Base-by-base conservation (phyloP, 2,797 vertebrate genomes). In the Xiphophorus birchmanni region DNA sequence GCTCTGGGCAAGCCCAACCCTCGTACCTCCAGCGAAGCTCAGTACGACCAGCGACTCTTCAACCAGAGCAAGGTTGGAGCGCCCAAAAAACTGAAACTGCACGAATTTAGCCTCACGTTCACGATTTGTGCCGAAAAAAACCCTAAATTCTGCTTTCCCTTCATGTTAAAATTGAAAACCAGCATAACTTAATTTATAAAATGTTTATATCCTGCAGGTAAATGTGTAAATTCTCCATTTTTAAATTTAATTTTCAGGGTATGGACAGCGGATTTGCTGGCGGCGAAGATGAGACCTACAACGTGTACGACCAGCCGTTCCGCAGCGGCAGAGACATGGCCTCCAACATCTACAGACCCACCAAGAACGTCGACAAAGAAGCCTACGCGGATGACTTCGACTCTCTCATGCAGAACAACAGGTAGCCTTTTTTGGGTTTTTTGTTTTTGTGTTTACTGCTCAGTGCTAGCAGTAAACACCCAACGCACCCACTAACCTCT, bases 211-310 rank as follows among this genome's bases (percentile, higher is more conserved):
- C 47, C 13, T 5, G 47, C 47, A 48, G 47, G 47, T 17, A 17
- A 48, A 17, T 17, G 1, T 48, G 47, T 17, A 17, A 17, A 48
- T 48, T 48, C 5, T 15, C 47, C 47, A 17, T 48, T 17, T 48
- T 17, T 5, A 5, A 48, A 48, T 48, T 4, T 1, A 5, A 48
- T 48, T 17, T 48, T 48, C 4, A 48, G 98, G 98, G 97, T 26
- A 97, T 99, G 97, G 98, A 99, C 86, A 99, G 98, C 17, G 98
- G 98, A 81, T 99, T 99, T 91, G 97, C 97, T 17, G 98, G 97
- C 32, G 98, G 98, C 79, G 98, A 99, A 83, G 98, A 99, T 76
- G 98, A 99, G 88, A 95, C 96, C 5, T 99, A 99, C 86, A 99
- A 97, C 32, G 98, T 99, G 81, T 99, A 99, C 50, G 97, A 98